Base-by-base conservation (phyloP, 2,888 invertebrate species). In the Pollenia labialis region DNA sequence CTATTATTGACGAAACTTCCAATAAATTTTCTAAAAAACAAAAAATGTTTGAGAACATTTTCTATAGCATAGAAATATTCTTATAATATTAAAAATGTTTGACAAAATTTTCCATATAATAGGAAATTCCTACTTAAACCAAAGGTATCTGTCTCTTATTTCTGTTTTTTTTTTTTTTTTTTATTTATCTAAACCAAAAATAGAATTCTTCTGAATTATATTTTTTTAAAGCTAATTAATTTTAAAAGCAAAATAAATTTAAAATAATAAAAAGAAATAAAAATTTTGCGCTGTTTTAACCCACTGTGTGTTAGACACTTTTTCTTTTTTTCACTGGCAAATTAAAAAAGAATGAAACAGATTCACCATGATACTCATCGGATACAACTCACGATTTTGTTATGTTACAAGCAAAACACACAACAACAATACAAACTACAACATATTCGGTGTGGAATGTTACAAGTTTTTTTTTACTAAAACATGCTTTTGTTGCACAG, bases 321-420 rank as follows among this genome's bases (percentile, higher is more conserved):
- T 16, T 54, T 52, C 46, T 60, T 62, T 60, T 44, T 69, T 40
- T 52, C 42, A 42, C 42, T 54, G 80, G 56, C 72, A 81, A 81
- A 71, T 81, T 81, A 81, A 71, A 44, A 50, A 52, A 62, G 10
- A 52, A 52, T 11, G n/a, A 69, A 74, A 81, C 71, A 68, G 74
- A 77, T 77, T 77, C 62, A 81, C 46, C 66, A 76, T 54, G 76
- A 56, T 11, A 71, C 60, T 50, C 40, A 0, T 32, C 6, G 32
- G 10, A 18, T 64, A 69, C 85, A 69, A 69, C 74, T 82, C 85
- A 85, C 81, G 79, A 79, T 74, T 82, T 81, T 81, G 44, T 72
- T 14, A 46, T 71, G 72, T 68, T 72, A 40, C 58, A 77, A 32
- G 32, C 32, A 4, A 32, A 32, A 68, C 64, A 81, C 23, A 74